Base-by-base conservation (phyloP, 2,888 invertebrate species). In the Eretmocerus hayati region DNA sequence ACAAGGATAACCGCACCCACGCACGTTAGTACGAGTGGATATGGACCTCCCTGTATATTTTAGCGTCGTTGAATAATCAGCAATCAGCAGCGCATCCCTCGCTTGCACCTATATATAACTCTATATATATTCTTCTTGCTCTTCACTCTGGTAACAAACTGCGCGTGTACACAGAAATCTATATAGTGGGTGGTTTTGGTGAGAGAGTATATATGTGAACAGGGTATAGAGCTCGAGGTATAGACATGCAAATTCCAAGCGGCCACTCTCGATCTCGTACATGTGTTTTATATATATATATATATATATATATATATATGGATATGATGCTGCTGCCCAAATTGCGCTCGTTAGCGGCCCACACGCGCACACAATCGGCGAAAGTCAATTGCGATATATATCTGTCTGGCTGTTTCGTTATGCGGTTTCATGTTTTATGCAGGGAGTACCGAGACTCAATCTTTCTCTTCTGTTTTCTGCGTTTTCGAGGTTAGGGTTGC, bases 1-100 rank as follows among this genome's bases (percentile, higher is more conserved):
- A n/a, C n/a, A n/a, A n/a, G n/a, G n/a, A n/a, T n/a, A n/a, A n/a
- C 26, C 26, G 26, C 26, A 1, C 26, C 8, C 26, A 11, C 26
- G 26, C 11, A 11, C 11, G 26, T 32, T 32, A 38, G 40, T 39
- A 30, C 22, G 46, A 41, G 46, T 16, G 23, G 6, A 15, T 21
- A 18, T 11, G 26, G 16, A 52, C 51, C 55, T 56, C n/a, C n/a
- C 59, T 64, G 65, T 65, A 65, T 66, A 64, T 66, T 64, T 64
- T 62, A 62, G 62, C 61, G 62, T 66, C 66, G 63, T 65, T 66
- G 67, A 67, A 67, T 67, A 66, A 66, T 67, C 67, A 66, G 67
- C 66, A 67, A 67, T 67, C 67, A 67, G 65, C 65, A 62, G 62
- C 59, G 58, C 23, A 20, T 18, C 22, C 6, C 32, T 26, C 19